Base-by-base conservation (phyloP, 1,140 invertebrate genomes). In the Drosophila equinoxialis region DNA sequence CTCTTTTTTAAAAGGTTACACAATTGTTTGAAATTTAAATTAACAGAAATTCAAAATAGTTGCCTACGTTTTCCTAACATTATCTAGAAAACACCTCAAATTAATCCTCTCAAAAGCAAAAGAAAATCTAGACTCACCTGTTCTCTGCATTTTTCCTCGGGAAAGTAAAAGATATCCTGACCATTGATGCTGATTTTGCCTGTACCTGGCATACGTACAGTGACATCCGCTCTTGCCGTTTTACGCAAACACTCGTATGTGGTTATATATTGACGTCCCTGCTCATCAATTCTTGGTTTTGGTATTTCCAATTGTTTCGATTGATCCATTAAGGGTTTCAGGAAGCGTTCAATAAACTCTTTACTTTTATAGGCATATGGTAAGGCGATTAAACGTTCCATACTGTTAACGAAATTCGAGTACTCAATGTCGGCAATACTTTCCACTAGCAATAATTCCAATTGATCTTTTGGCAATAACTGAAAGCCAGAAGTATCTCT, bases 161-260 rank as follows among this genome's bases (percentile, higher is more conserved):
- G 81, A 90, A 98, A 97, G 89, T 96, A 98, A 1, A 93, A 93
- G n/a, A 98, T 94, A 79, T 95, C 94, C 79, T 95, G 77, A 14
- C 95, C 96, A 93, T 99, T 98, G 51, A 99, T 96, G 23, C 92
- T 94, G 65, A 98, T 94, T 84, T 95, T 94, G 11, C 98, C 98
- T 39, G 96, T 95, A 14, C 98, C 98, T 61, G 97, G 95, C 41
- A 93, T 93, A 62, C 91, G 93, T 1, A 97, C 82, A 14, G 93
- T 96, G 0, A 97, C 96, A 75, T 93, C 89, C 1, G 94, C 97
- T 78, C 93, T 92, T 1, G 96, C 93, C 58, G 91, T 92, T 92
- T 98, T 98, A 69, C 96, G 94, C 58, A 94, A 90, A 86, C 94
- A 96, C 87, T 95, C 95, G 92, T 94, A 94, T 51, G 94, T 95